Base-by-base conservation (phyloP, 2,888 invertebrate genomes). In the Cyaniris semiargus region DNA sequence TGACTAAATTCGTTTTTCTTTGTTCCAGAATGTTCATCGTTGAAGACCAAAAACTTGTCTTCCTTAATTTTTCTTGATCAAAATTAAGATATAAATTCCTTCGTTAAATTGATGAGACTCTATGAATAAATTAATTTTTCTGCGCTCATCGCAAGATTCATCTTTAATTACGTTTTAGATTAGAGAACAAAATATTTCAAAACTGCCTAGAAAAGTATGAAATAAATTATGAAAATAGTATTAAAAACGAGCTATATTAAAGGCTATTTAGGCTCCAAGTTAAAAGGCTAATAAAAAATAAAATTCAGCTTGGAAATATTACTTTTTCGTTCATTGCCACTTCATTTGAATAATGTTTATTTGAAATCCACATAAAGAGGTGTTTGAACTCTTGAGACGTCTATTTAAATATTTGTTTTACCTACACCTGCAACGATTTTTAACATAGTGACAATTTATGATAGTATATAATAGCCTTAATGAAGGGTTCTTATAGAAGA, bases 91-190 rank as follows among this genome's bases (percentile, higher is more conserved):
- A 27, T 60, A 23, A 60, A 60, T 15, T 66, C 66, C 66, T 0
- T 31, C 27, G 27, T 66, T 15, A 18, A 66, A 66, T 66, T 66
- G 27, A 66, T 66, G 66, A 66, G 31, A 66, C 27, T 27, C 27
- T 27, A 66, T 66, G 31, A 66, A 66, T 66, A 66, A 66, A 66
- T 31, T 31, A 66, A 27, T 31, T 31, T 66, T 27, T 66, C 27
- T 27, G 15, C 66, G 66, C 31, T 18, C 66, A 18, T 66, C 66
- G 1, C 66, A 15, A 66, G 18, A 66, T 6, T 31, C 66, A 31
- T 31, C 27, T 66, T 66, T 66, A 27, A 66, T 27, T 66, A 31
- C 27, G 66, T 66, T 66, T 66, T 66, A 27, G 15, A 66, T 27
- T 27, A 15, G 8, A 13, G 27, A 31, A 66, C 21, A 15, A 27